Conservation (phyloP, 2,113 vertebrate genomes). For the Rhynchopsitta pachyrhyncha region DNA sequence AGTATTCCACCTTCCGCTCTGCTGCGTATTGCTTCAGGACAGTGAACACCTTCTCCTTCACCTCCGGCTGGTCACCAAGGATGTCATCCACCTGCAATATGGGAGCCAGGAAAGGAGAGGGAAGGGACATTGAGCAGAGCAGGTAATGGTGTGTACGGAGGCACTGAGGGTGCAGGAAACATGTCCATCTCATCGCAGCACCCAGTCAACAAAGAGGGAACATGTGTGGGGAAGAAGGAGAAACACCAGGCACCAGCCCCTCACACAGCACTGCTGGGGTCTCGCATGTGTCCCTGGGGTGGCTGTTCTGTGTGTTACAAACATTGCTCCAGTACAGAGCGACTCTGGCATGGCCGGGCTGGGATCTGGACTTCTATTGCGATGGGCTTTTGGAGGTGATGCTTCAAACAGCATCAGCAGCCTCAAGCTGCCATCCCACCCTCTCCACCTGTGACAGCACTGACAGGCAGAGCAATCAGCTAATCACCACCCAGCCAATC, state of each 20-base stretch:
- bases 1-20: constrained; percentile 86
- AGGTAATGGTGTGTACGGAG: accelerated
- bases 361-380: not conserved
- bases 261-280: not conserved
- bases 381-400: not conserved
- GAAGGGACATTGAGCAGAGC: not conserved
- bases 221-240: accelerated
- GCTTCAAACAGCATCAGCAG: not conserved
- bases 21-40: constrained; percentile 91
- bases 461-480: not conserved
- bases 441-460: not conserved
- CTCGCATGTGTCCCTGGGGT: accelerated
- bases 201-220: not conserved
- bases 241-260: accelerated
- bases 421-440: not conserved
- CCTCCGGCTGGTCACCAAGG: constrained; percentile 81
- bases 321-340: not conserved
- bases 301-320: accelerated
- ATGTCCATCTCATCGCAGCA: accelerated
- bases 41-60: constrained; percentile 86
- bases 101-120: not conserved
- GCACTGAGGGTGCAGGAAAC: accelerated
- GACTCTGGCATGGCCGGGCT: not conserved
- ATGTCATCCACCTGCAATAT: constrained; percentile 84
- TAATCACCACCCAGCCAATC: not conserved